These are phyloP conservation scores for Potorous gilbertii DNA, from an alignment of 2,797 vertebrate genomes.

Conservation along the genomic window DNA sequence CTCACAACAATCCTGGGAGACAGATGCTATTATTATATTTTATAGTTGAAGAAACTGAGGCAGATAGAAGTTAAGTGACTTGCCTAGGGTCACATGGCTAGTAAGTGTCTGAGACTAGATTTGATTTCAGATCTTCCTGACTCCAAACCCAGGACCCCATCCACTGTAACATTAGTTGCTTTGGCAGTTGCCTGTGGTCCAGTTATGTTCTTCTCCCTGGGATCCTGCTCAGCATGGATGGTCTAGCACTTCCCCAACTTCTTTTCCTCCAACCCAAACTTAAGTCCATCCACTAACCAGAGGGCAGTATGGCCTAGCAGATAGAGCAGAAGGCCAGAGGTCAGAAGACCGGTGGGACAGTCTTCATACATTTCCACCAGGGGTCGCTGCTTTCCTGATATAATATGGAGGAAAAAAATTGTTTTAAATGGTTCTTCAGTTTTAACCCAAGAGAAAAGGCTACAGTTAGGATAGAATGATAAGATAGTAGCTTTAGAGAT, in stretches of 20 bases:
- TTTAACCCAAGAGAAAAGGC: neutral
- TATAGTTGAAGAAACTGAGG: neutral
- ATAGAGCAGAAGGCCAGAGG: neutral
- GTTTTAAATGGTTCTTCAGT: neutral
- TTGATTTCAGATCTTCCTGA: neutral
- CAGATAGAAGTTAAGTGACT: neutral
- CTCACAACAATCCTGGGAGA: neutral
- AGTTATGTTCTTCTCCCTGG: neutral
- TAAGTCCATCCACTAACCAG: neutral
- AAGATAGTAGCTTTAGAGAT: neutral
- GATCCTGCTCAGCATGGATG: neutral
- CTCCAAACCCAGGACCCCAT: neutral
- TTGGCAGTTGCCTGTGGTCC: neutral
- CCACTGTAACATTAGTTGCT: neutral
- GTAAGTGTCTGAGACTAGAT: neutral
- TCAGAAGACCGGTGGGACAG: neutral
- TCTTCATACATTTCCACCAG: neutral
- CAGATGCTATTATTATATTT: neutral
- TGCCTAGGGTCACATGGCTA: neutral
- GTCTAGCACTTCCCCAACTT: neutral
- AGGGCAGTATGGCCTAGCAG: neutral
- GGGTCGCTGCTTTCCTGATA: neutral
- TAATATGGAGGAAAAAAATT: neutral
- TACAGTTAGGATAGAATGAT: neutral
- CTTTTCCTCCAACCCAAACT: neutral